Conservation (phyloP, 92 coral and sea anemone species). For the Anthopleura xanthogrammica region DNA sequence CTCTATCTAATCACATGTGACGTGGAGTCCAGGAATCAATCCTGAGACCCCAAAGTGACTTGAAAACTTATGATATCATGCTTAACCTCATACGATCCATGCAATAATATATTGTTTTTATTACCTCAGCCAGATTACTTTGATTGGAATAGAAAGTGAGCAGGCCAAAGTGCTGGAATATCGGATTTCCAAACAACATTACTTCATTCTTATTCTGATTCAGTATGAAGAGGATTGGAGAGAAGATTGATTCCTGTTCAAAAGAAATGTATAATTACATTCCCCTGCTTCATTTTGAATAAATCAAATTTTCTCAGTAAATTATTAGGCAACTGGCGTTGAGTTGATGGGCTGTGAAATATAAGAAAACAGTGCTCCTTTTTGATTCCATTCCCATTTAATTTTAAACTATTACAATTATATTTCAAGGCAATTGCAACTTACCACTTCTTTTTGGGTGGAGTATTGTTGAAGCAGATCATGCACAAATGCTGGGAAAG, state of each 20-base stretch:
- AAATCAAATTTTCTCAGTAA: too few relatives aligned
- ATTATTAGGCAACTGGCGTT: too few relatives aligned
- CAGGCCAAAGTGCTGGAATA: conserved; percentile 42
- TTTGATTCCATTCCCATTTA: too few relatives aligned
- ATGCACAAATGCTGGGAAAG: conserved; percentile 32
- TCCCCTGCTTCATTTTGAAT: too few relatives aligned
- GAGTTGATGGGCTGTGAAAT: too few relatives aligned
- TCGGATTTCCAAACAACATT: conserved; percentile 52
- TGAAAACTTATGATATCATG: too few relatives aligned
- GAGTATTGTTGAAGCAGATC: conserved; percentile 47
- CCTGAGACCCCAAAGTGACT: too few relatives aligned
- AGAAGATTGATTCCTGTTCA: conserved; percentile 50
- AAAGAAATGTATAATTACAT: background rate
- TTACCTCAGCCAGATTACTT: conserved; percentile 64
- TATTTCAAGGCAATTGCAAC: background rate
- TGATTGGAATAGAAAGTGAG: conserved; percentile 53
- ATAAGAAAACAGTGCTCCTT: too few relatives aligned
- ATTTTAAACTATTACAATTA: too few relatives aligned
- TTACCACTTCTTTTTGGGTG: conserved; percentile 46
- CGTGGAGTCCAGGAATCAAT: too few relatives aligned
- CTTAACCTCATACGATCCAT: too few relatives aligned
- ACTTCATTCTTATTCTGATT: conserved; percentile 58
- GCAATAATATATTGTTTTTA: background rate
- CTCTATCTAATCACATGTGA: too few relatives aligned
- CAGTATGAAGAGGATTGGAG: conserved; percentile 58